A percentile compares a stretch with the other conserved stretches of the same genome.
phyloP scores from a whole-genome alignment of 2,888 invertebrate genomes.

The Drosophila fulvimacula region DNA sequence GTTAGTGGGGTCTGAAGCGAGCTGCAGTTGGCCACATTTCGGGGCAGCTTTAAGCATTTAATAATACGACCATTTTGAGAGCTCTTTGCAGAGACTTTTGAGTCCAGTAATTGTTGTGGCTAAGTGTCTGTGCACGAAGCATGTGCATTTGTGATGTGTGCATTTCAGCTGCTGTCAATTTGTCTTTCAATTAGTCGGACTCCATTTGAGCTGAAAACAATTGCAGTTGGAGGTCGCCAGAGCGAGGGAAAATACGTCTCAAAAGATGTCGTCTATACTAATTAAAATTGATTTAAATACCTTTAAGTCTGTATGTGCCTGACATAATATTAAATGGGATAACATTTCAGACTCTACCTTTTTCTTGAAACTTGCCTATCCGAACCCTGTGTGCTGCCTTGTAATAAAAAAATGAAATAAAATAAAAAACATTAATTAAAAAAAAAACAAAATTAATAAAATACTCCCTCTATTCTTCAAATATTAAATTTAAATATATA shows the following conservation, averaged over 20 bases:
- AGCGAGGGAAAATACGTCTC: neutral
- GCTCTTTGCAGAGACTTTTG: constrained; percentile 19
- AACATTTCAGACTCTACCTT: neutral
- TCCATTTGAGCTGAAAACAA: constrained; percentile 7
- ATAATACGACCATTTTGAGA: constrained; percentile 36
- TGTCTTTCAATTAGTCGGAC: constrained; percentile 19
- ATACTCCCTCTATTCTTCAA: too few relatives aligned
- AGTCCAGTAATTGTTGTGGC: constrained; percentile 25
- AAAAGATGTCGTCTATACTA: neutral
- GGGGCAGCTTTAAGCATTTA: constrained; percentile 44
- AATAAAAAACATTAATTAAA: too few relatives aligned
- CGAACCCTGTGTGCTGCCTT: too few relatives aligned
- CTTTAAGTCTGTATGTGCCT: neutral
- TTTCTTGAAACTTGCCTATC: too few relatives aligned
- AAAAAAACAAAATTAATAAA: too few relatives aligned
- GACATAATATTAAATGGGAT: too few relatives aligned
- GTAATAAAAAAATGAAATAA: too few relatives aligned
- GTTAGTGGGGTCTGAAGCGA: constrained; percentile 9
- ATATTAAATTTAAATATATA: too few relatives aligned
- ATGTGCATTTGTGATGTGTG: neutral
- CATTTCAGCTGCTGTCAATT: constrained; percentile 22
- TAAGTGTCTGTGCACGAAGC: constrained; percentile 3
- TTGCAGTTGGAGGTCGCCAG: neutral
- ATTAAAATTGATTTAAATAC: neutral
- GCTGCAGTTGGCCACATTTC: neutral